Evolutionary conservation across 2,113 vertebrate genomes (phyloP).

Genomic region (Pterophyllum scalare): DNA sequence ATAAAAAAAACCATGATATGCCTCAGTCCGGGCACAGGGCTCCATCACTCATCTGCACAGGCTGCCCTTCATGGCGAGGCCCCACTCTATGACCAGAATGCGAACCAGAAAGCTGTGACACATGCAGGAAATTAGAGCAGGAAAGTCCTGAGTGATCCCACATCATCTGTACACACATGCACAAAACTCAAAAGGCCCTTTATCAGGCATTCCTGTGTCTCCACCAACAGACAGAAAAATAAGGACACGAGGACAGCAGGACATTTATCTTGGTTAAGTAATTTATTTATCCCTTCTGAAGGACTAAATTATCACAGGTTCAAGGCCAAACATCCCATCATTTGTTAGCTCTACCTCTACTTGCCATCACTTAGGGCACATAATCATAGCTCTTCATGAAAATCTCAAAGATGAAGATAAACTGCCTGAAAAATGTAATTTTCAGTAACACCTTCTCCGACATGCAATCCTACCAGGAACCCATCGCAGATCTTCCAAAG

Average conservation of each 20-base stretch:
- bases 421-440: not conserved
- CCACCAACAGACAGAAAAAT: conserved; percentile 18
- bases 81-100: conserved; percentile 25
- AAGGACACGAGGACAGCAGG: conserved; percentile 3
- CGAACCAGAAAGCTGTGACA: conserved; percentile 14
- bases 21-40: conserved; percentile 32
- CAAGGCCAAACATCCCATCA: conserved; percentile 37
- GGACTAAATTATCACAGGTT: conserved; percentile 25
- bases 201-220: conserved; percentile 6
- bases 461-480: not conserved
- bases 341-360: conserved; percentile 11
- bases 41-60: conserved; percentile 53
- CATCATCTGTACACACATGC: not conserved
- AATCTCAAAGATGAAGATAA: conserved; percentile 4
- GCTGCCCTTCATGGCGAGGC: conserved; percentile 55
- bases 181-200: not conserved
- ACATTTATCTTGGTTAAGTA: conserved; percentile 35
- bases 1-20: not conserved
- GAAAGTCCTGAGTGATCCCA: conserved; percentile 10
- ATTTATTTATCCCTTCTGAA: conserved; percentile 32
- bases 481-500: conserved; percentile 28
- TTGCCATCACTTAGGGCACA: conserved; percentile 10
- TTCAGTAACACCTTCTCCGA: conserved; percentile 3
- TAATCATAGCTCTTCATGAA: conserved; percentile 25
- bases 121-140: conserved; percentile 39